Base-by-base conservation (phyloP, 1,140 invertebrate genomes). In the Drosophila sechellia region DNA sequence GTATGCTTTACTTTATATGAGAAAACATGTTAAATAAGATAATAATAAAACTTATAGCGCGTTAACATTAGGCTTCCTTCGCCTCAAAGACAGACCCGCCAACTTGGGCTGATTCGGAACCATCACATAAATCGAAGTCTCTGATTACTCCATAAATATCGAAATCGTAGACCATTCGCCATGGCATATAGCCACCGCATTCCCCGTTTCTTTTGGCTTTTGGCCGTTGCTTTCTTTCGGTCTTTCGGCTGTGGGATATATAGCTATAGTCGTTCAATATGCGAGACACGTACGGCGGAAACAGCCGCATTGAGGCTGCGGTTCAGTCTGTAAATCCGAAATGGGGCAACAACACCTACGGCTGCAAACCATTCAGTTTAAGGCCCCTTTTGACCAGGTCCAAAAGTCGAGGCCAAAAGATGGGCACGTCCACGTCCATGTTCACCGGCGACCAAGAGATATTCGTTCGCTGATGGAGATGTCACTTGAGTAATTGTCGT, bases 401-500 rank as follows among this genome's bases (percentile, higher is more conserved):
- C 50, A 22, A 12, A 20, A 49, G 35, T 50, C 34, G 49, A 69
- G 66, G 43, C 27, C 68, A 49, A 71, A 57, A 57, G 72, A 59
- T 58, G 63, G 79, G 61, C 79, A 81, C 79, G 79, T 81, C 57
- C 79, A 12, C 53, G 55, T 60, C 43, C 42, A 12, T 22, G 55
- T 46, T 22, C 10, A 1, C 50, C 39, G 72, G 49, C 66, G 55
- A 25, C 35, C 37, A 48, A 64, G 35, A 77, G 72, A 76, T 76
- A 72, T 68, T 55, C 55, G 46, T 59, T 50, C 45, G 68, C 49
- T 65, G 85, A 90, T 90, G 85, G 83, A 90, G 79, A 90, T 90
- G 86, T 90, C 86, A 84, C 69, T 83, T 90, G 86, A 90, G 83
- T 90, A 83, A 90, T 90, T 90, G 86, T 87, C 70, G 74, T 80